phyloP scores from a whole-genome alignment of 1,140 invertebrate genomes.

The Luehdorfia chinensis region DNA sequence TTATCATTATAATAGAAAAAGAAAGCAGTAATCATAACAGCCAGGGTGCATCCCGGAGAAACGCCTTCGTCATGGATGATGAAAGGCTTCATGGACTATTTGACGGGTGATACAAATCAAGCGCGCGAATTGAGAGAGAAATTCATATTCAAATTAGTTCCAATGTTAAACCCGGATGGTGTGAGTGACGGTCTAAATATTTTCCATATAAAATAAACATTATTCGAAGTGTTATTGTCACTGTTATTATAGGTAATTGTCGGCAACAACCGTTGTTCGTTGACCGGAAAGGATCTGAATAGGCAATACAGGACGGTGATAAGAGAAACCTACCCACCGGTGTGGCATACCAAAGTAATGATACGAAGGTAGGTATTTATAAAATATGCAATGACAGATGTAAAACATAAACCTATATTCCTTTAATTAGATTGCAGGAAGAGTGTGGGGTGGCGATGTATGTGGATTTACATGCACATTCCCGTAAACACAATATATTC shows the following conservation, averaged over 20 bases:
- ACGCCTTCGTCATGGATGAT: slow-evolving; percentile 97
- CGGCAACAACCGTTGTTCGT: slow-evolving; percentile 93
- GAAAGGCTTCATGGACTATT: slow-evolving; percentile 95
- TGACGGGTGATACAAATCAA: slow-evolving; percentile 88
- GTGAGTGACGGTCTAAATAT: slow-evolving; percentile 75
- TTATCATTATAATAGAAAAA: no score
- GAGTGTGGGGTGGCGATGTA: slow-evolving; percentile 95
- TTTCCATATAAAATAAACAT: slow-evolving; percentile 13
- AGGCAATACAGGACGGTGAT: slow-evolving; percentile 93
- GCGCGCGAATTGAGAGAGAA: slow-evolving; percentile 91
- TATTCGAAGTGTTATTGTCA: slow-evolving; percentile 19
- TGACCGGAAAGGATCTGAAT: slow-evolving; percentile 92
- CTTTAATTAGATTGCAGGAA: slow-evolving; percentile 84
- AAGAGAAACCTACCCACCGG: slow-evolving; percentile 92
- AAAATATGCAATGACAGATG: background rate
- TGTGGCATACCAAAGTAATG: slow-evolving; percentile 95
- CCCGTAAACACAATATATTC: slow-evolving; percentile 95
- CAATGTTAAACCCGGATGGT: slow-evolving; percentile 97
- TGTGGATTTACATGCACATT: slow-evolving; percentile 97
- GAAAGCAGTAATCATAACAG: slow-evolving; percentile 91
- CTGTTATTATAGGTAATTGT: slow-evolving; percentile 82
- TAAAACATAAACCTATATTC: no score
- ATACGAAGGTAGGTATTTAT: slow-evolving; percentile 82
- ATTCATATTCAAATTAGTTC: slow-evolving; percentile 97
- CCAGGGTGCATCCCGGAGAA: slow-evolving; percentile 96